Conservation (phyloP, 2,113 vertebrate species). For the Gulo gulo region DNA sequence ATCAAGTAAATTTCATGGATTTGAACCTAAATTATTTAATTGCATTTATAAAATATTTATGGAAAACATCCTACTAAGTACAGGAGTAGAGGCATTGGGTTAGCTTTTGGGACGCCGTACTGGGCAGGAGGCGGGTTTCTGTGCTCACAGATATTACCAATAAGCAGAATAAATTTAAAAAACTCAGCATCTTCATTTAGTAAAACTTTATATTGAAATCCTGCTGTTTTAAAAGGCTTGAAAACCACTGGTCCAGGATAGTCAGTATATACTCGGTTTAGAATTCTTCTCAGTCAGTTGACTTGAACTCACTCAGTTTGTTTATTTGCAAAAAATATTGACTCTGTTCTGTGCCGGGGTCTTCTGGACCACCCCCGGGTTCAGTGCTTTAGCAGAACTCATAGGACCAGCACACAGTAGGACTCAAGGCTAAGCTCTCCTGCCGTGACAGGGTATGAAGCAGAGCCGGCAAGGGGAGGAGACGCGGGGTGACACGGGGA, state of each 20-base stretch:
- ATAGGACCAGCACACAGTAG: accelerated
- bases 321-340: neutral
- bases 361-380: neutral
- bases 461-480: no score
- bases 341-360: accelerated
- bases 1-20: neutral
- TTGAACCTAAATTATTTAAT: neutral
- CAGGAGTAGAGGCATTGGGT: accelerated
- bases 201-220: neutral
- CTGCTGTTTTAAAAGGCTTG: neutral
- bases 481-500: accelerated
- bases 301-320: no score
- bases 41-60: neutral
- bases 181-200: accelerated
- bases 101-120: accelerated
- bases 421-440: neutral
- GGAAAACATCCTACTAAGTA: neutral
- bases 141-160: accelerated
- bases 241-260: neutral
- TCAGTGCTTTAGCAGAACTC: accelerated
- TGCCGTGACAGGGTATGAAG: neutral
- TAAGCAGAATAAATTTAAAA: no score
- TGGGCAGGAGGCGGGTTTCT: no score
- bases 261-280: accelerated
- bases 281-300: neutral